Conservation (phyloP, 2,888 invertebrate genomes). For the Agriopis leucophaearia region DNA sequence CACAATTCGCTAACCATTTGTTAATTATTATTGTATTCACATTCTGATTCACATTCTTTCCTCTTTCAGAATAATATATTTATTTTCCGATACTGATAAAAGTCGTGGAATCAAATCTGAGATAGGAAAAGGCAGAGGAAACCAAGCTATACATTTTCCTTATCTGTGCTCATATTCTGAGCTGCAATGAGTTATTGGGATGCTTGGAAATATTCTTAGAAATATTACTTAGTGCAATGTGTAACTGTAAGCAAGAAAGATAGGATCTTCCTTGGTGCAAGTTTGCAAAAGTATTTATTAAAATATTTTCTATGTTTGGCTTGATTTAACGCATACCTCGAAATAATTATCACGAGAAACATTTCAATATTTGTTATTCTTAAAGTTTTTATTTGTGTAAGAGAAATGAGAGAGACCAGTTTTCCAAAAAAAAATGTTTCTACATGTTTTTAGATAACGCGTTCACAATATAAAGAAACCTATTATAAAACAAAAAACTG, state of each 20-base stretch:
- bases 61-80: background rate
- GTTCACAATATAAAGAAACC: no score
- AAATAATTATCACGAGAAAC: no score
- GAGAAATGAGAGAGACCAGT: no score
- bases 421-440: no score
- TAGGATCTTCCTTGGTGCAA: no score
- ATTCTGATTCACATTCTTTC: background rate
- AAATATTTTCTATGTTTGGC: background rate
- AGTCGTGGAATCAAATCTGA: constrained; percentile 10
- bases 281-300: background rate
- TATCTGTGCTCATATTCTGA: constrained; percentile 12
- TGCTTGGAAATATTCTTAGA: background rate
- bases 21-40: background rate
- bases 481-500: no score
- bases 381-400: no score
- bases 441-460: no score
- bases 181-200: background rate
- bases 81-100: constrained; percentile 7
- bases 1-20: no score
- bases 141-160: background rate
- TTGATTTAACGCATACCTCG: no score
- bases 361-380: no score
- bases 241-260: no score
- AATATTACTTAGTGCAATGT: background rate
- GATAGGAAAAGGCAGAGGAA: constrained; percentile 8